Conservation (phyloP, 2,888 invertebrate species). For the Stenichneumon culpator region DNA sequence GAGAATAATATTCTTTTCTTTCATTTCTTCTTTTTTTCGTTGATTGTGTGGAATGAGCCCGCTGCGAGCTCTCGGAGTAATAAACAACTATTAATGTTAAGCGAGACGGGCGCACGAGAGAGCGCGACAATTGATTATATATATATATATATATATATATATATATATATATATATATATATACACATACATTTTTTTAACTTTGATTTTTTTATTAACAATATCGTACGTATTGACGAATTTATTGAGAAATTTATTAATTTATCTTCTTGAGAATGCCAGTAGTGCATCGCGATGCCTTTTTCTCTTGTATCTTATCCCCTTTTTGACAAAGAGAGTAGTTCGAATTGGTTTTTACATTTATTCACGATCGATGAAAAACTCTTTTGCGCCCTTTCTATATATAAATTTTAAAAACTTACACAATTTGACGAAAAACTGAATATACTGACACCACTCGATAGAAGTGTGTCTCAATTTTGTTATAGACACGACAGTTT, state of each 20-base stretch:
- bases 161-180: conserved; percentile 44
- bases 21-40: conserved; percentile 16
- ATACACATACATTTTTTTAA: conserved; percentile 45
- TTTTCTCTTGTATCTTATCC: conserved; percentile 53
- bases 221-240: conserved; percentile 68
- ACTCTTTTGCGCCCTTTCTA: conserved; percentile 50
- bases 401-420: conserved; percentile 46
- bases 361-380: conserved; percentile 58
- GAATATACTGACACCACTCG: conserved; percentile 71
- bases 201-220: conserved; percentile 59
- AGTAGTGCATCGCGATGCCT: conserved; percentile 78
- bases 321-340: conserved; percentile 32
- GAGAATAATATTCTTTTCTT: conserved; percentile 65
- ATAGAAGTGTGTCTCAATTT: conserved; percentile 56
- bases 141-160: conserved; percentile 48
- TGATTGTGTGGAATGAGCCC: conserved; percentile 59
- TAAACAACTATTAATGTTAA: conserved; percentile 68
- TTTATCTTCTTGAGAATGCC: conserved; percentile 76
- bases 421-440: conserved; percentile 63
- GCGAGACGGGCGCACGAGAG: conserved; percentile 77
- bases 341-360: conserved; percentile 64
- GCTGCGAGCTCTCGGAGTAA: conserved; percentile 69
- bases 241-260: conserved; percentile 72
- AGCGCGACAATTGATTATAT: conserved; percentile 77
- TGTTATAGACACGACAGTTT: conserved; percentile 63